A percentile compares a stretch with the other conserved stretches of the same genome.
phyloP scores from a whole-genome alignment of 2,888 invertebrate genomes.

The Mamestra brassicae region DNA sequence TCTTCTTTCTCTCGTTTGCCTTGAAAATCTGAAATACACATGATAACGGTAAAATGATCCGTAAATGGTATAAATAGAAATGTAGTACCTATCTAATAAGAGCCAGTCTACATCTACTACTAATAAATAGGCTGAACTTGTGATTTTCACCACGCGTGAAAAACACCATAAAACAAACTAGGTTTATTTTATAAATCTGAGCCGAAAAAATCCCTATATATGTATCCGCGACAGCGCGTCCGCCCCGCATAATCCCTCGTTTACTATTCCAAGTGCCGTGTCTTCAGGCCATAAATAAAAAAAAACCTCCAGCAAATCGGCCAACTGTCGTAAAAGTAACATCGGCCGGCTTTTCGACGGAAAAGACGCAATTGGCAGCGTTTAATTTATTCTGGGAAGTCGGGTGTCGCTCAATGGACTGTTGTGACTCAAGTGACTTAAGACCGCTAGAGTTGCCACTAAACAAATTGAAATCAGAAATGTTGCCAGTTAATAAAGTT shows the following conservation, averaged over 20 bases:
- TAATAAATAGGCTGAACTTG: neutral
- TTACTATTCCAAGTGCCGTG: conserved; percentile 58
- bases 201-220: conserved; percentile 16
- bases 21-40: neutral
- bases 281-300: conserved; percentile 59
- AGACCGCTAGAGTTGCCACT: conserved; percentile 51
- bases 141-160: neutral
- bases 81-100: too few species aligned
- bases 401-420: conserved; percentile 63
- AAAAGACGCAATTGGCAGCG: conserved; percentile 54
- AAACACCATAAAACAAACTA: conserved; percentile 25
- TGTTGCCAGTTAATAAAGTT: conserved; percentile 53
- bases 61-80: too few species aligned
- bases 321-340: conserved; percentile 60
- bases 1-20: too few species aligned
- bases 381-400: conserved; percentile 67
- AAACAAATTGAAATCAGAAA: conserved; percentile 56
- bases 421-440: conserved; percentile 49
- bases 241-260: conserved; percentile 33
- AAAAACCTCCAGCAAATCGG: conserved; percentile 46
- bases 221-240: conserved; percentile 17
- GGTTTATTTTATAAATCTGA: conserved; percentile 25
- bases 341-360: conserved; percentile 48
- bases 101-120: neutral
- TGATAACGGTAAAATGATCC: too few species aligned